Conservation (phyloP, 2,797 vertebrate species). For the Danio kyathit region DNA sequence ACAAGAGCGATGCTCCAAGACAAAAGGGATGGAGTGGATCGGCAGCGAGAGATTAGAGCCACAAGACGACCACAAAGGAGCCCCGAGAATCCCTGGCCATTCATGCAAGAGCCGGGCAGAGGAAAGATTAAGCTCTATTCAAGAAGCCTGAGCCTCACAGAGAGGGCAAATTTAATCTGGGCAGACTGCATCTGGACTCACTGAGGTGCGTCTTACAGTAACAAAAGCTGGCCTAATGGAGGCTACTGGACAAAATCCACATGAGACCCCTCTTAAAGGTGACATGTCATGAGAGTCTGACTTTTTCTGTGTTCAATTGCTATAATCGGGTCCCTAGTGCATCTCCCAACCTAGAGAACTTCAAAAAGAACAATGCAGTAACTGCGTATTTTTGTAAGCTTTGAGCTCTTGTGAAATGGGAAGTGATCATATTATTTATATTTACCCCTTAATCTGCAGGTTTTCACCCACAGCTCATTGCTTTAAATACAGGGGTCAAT, state of each 20-base stretch:
- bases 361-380: too few relatives aligned
- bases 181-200: conserved; percentile 77
- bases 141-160: conserved; percentile 65
- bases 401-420: too few relatives aligned
- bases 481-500: too few relatives aligned
- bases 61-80: conserved; percentile 56
- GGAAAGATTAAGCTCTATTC: conserved; percentile 74
- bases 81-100: conserved; percentile 62
- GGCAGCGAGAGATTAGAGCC: conserved; percentile 71
- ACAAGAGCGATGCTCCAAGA: conserved; percentile 52
- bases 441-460: too few relatives aligned
- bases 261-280: conserved; percentile 10
- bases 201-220: conserved; percentile 75
- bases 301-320: too few relatives aligned
- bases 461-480: too few relatives aligned
- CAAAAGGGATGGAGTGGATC: conserved; percentile 66
- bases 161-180: conserved; percentile 75
- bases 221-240: conserved; percentile 77
- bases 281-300: too few relatives aligned
- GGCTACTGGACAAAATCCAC: conserved; percentile 62
- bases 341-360: too few relatives aligned
- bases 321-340: too few relatives aligned
- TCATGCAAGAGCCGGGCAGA: conserved; percentile 62
- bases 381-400: too few relatives aligned
- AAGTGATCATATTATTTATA: too few relatives aligned